phyloP scores from a whole-genome alignment of 2,888 invertebrate genomes.

The Sesia apiformis region DNA sequence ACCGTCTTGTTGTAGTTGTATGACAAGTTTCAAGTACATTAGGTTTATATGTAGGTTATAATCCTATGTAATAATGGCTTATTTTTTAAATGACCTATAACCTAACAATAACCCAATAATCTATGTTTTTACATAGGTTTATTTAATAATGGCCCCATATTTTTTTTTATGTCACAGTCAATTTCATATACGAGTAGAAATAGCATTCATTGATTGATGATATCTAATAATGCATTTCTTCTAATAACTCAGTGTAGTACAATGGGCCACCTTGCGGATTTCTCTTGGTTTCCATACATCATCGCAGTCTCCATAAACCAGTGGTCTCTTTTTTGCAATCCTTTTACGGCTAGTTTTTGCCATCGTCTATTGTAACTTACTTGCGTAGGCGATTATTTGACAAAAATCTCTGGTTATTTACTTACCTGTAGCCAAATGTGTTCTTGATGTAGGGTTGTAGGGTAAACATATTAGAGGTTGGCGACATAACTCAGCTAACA shows the following conservation, averaged over 20 bases:
- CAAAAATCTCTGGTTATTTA: slow-evolving; percentile 37
- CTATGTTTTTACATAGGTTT: too few relatives aligned
- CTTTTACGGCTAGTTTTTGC: slow-evolving; percentile 33
- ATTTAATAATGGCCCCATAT: too few relatives aligned
- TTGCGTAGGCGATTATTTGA: slow-evolving; percentile 59
- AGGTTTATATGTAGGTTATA: too few relatives aligned
- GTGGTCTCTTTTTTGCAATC: slow-evolving; percentile 35
- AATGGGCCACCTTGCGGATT: slow-evolving; percentile 33
- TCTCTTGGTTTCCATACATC: slow-evolving; percentile 17
- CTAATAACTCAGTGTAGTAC: background rate
- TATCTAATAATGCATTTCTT: background rate
- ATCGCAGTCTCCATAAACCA: slow-evolving; percentile 27
- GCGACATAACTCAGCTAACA: too few relatives aligned
- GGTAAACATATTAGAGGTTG: slow-evolving; percentile 21
- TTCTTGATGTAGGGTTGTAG: slow-evolving; percentile 19
- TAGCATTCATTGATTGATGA: too few relatives aligned
- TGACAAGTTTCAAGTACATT: too few relatives aligned
- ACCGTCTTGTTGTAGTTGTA: too few relatives aligned
- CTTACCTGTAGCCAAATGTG: slow-evolving; percentile 43
- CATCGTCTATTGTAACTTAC: slow-evolving; percentile 31
- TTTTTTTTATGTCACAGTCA: too few relatives aligned
- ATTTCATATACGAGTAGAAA: too few relatives aligned
- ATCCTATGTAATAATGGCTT: too few relatives aligned
- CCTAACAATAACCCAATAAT: too few relatives aligned
- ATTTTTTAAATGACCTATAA: too few relatives aligned